phyloP scores from a whole-genome alignment of 1,140 invertebrate species.

The Sminthurinus signatus region DNA sequence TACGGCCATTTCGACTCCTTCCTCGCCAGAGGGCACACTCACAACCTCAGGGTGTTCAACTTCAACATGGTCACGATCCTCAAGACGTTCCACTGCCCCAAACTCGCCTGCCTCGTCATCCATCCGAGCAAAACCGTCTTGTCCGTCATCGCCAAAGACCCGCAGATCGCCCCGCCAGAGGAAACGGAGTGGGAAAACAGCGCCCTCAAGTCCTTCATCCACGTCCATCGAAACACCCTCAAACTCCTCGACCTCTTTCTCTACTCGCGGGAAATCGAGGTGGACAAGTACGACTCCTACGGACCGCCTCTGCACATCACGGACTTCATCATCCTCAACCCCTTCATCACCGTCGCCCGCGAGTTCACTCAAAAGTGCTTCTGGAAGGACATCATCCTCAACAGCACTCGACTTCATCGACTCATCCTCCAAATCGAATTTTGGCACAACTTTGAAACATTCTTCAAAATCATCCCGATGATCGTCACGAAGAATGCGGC shows the following conservation, averaged over 20 bases:
- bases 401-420: neutral
- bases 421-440: constrained; percentile 7
- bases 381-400: neutral
- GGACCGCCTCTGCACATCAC: neutral
- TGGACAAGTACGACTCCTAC: neutral
- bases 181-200: neutral
- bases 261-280: neutral
- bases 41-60: neutral
- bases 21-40: neutral
- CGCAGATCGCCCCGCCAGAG: neutral
- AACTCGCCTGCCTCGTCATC: neutral
- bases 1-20: neutral
- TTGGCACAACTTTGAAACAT: neutral
- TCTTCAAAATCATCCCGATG: neutral
- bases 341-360: neutral
- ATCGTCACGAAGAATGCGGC: neutral
- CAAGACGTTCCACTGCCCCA: neutral
- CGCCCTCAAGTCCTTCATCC: neutral
- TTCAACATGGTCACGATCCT: constrained; percentile 3
- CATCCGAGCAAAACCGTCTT: neutral
- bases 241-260: neutral
- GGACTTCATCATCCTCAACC: neutral
- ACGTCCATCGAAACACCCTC: neutral
- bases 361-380: neutral
- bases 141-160: neutral